phyloP scores from a whole-genome alignment of 2,888 invertebrate genomes.

The Cantharis flavilabris region DNA sequence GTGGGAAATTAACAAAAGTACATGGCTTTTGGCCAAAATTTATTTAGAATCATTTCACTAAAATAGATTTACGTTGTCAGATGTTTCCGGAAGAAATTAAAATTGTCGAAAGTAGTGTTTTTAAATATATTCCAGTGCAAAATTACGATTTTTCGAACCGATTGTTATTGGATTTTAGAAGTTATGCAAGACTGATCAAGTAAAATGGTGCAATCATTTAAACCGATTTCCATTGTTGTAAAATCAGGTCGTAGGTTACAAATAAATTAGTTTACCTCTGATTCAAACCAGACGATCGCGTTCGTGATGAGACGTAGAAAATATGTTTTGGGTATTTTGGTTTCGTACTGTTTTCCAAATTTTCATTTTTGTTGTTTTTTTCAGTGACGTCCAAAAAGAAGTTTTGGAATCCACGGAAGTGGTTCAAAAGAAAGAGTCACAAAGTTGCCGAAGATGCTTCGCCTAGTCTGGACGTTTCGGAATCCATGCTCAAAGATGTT shows the following conservation, averaged over 20 bases:
- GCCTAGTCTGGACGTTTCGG: slow-evolving; percentile 56
- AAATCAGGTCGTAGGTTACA: slow-evolving; percentile 14
- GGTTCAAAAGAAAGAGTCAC: slow-evolving; percentile 57
- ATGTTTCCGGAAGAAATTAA: not conserved
- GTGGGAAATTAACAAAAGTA: not conserved
- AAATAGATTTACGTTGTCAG: not conserved
- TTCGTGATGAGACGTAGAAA: not conserved
- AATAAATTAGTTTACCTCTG: slow-evolving; percentile 1
- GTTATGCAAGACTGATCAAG: slow-evolving; percentile 24
- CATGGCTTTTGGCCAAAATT: not conserved
- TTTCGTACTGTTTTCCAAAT: not conserved
- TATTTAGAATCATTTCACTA: not conserved
- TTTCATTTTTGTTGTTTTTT: slow-evolving; percentile 16
- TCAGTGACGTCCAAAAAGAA: slow-evolving; percentile 61
- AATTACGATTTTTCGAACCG: not conserved
- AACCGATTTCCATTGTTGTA: slow-evolving; percentile 21
- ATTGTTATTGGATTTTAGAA: not conserved
- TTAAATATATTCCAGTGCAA: not conserved
- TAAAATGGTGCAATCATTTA: slow-evolving; percentile 20
- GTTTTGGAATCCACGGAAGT: slow-evolving; percentile 63
- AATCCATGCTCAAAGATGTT: slow-evolving; percentile 44
- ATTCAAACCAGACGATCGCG: not conserved
- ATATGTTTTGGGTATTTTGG: not conserved
- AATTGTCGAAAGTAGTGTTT: not conserved
- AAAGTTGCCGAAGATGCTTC: slow-evolving; percentile 56